Percentiles rank a stretch among this genome's conserved stretches.
phyloP scores from a whole-genome alignment of 2,113 vertebrate genomes.

The Sturnira hondurensis region DNA sequence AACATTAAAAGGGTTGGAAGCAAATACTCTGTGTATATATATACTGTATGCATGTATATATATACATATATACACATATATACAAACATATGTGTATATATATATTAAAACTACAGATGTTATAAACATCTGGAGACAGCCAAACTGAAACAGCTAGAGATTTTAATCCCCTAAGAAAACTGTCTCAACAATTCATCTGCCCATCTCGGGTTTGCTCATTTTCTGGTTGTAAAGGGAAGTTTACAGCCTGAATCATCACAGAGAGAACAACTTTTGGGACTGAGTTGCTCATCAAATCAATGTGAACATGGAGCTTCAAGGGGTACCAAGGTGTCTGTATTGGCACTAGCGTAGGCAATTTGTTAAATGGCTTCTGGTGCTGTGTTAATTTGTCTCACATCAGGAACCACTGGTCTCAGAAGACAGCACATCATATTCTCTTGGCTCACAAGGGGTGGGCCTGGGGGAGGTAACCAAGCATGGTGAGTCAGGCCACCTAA shows the following conservation, averaged over 20 bases:
- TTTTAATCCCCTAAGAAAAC: constrained; percentile 2
- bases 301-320: background rate
- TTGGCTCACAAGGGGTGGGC: background rate
- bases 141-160: constrained; percentile 11
- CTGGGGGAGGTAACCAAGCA: background rate
- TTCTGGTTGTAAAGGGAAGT: constrained; percentile 19
- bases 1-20: background rate
- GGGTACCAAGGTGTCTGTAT: background rate
- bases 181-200: background rate
- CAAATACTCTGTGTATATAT: background rate
- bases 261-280: constrained; percentile 48
- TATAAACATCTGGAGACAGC: background rate
- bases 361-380: constrained; percentile 24
- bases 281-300: constrained; percentile 12
- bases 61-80: background rate
- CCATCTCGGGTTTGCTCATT: background rate
- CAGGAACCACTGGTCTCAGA: constrained; percentile 37
- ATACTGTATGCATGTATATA: background rate
- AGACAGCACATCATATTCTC: background rate
- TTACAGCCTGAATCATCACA: constrained; percentile 8
- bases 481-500: background rate
- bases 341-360: constrained; percentile 37
- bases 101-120: background rate
- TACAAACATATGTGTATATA: no score
- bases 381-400: constrained; percentile 59